Conservation (phyloP, 2,113 vertebrate genomes). For the Bambusicola thoracicus region DNA sequence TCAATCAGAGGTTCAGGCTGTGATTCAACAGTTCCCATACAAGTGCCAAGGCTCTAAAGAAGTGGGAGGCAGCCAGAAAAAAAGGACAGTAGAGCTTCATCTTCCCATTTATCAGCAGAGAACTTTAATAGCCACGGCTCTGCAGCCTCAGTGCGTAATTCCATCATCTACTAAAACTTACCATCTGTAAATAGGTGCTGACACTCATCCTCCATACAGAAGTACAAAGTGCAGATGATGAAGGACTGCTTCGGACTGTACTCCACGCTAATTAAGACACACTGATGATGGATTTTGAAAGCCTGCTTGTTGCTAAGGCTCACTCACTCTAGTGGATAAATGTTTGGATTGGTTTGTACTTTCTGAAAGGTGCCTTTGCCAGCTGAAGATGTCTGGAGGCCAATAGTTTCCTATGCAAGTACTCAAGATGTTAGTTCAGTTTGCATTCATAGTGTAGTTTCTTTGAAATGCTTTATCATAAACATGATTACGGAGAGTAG, state of each 20-base stretch:
- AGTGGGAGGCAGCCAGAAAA: not conserved
- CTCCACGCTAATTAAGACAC: not conserved
- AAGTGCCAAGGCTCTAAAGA: not conserved
- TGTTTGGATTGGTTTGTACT: not conserved
- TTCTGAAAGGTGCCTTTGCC: not conserved
- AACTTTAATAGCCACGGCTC: fast-evolving
- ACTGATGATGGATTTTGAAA: not conserved
- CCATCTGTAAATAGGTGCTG: not conserved
- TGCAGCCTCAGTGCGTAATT: not conserved
- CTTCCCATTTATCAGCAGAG: not conserved
- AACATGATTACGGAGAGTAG: not conserved
- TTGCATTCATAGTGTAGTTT: not conserved
- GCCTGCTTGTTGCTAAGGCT: not conserved
- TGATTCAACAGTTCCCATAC: too few species aligned
- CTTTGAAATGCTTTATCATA: not conserved
- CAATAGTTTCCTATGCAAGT: not conserved
- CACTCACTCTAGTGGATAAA: not conserved
- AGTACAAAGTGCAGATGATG: not conserved
- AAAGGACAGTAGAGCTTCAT: not conserved
- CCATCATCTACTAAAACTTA: not conserved
- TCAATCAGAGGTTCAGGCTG: too few species aligned
- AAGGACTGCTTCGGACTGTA: not conserved
- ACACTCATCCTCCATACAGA: not conserved
- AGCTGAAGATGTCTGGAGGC: not conserved
- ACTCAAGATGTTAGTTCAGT: not conserved